phyloP scores from a whole-genome alignment of 2,113 vertebrate genomes.

The Coregonus clupeaformis region DNA sequence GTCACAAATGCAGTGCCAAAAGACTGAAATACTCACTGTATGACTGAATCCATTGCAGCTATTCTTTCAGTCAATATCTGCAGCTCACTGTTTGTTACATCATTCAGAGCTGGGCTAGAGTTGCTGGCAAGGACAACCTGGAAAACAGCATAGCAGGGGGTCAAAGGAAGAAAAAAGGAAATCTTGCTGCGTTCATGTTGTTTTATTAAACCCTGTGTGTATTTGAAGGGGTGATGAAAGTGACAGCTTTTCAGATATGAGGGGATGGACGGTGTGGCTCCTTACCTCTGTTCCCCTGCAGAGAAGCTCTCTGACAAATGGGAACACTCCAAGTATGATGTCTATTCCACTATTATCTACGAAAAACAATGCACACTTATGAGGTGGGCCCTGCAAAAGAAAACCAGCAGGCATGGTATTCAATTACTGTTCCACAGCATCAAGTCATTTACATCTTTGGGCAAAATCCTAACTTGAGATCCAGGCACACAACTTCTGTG shows the following conservation, averaged over 20 bases:
- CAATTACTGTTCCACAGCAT: conserved; percentile 50
- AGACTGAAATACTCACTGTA: conserved; percentile 77
- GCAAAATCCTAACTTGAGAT: too few relatives aligned
- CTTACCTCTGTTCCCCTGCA: conserved; percentile 93
- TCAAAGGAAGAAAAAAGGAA: background rate
- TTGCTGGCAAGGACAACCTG: conserved; percentile 97
- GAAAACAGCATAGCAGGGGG: background rate
- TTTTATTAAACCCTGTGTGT: background rate
- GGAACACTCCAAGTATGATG: conserved; percentile 98
- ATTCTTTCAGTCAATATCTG: conserved; percentile 88
- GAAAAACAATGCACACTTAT: conserved; percentile 99
- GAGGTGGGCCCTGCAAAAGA: conserved; percentile 95
- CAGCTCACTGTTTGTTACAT: conserved; percentile 91
- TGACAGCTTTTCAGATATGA: background rate
- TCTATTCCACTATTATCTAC: conserved; percentile 99
- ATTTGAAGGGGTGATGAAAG: background rate
- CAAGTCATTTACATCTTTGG: background rate
- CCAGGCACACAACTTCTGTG: too few relatives aligned
- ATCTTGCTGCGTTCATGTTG: background rate
- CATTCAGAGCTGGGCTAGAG: conserved; percentile 92
- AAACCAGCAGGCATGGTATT: conserved; percentile 70
- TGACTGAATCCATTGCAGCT: conserved; percentile 86
- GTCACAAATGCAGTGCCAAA: too few relatives aligned
- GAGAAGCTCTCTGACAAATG: conserved; percentile 97
- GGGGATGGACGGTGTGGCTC: too few relatives aligned